Evolutionary conservation across 2,797 vertebrate genomes (phyloP).

Genomic region (Mustela erminea): DNA sequence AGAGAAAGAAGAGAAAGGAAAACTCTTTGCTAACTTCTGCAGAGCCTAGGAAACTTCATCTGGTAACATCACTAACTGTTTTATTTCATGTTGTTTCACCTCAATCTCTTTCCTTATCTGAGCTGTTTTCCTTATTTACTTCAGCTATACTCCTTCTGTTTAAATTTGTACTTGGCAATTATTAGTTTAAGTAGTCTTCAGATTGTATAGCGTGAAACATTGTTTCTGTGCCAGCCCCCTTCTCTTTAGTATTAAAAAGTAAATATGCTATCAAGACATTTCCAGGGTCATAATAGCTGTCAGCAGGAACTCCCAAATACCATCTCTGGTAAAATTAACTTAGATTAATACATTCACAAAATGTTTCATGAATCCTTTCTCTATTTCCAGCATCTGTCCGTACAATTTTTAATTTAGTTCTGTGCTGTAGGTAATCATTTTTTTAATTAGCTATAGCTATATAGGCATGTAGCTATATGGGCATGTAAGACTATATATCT

Average conservation of each 20-base stretch:
- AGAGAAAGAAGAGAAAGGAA: neutral
- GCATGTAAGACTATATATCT: neutral
- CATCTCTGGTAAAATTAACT: neutral
- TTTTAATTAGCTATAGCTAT: neutral
- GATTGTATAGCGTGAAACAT: neutral
- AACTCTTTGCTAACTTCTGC: neutral
- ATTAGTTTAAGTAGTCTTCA: neutral
- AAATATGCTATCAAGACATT: neutral
- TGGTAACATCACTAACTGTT: neutral
- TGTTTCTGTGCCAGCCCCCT: neutral
- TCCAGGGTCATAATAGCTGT: neutral
- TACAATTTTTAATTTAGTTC: constrained; percentile 3
- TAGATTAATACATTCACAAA: constrained; percentile 20
- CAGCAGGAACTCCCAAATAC: neutral
- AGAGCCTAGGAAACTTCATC: neutral
- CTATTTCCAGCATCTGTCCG: neutral
- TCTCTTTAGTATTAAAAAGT: constrained; percentile 9
- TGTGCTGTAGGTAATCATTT: neutral
- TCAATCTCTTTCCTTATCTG: neutral
- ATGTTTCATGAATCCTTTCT: neutral
- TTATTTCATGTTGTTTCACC: neutral
- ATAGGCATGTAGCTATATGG: neutral
- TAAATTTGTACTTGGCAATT: neutral
- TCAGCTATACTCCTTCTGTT: neutral
- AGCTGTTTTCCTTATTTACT: neutral